Base-by-base conservation (phyloP, 23 tunicate genomes). In the Pegea sp. region DNA sequence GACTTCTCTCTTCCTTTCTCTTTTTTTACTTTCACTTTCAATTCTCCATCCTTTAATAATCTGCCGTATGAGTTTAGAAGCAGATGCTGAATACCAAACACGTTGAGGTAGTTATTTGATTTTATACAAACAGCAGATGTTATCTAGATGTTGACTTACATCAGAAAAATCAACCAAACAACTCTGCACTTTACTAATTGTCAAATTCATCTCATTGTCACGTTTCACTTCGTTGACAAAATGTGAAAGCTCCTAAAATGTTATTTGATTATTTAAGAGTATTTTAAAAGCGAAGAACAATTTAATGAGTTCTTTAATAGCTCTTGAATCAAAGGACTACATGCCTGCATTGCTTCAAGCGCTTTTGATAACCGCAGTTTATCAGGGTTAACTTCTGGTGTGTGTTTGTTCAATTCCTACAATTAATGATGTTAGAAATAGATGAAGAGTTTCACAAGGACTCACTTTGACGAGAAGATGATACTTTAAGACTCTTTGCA, bases 191-290 rank as follows among this genome's bases (percentile, higher is more conserved):
- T 73, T 59, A 59, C 57, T 84, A 31, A 84, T 84, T 8, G 62
- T 84, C 5, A 62, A 29, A 58, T 68, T 30, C 79, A 75, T 78
- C 30, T 84, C 95, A 29, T 76, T 67, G 57, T 84, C 95, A 6
- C 95, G 33, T 44, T 84, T 84, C 52, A 84, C 95, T 68, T 84
- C 95, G 59, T 84, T 84, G 33, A 84, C 76, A 51, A 69, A 74
- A 33, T 73, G 75, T 1, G 95, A 73, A 2, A 84, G 31, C 57
- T 73, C 95, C 95, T 84, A 52, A 19, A 38, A 61, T 38, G 11
- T 38, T 38, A 38, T 38, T 11, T 38, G 11, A 8, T 16, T 8
- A 38, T 8, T 8, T 8, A 38, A 38, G 16, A 38, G 46, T 38
- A 38, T 8, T 38, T 8, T 38, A 38, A 38, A 38, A 38, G 16